These are phyloP conservation scores for Armadillidium nasatum DNA, from an alignment of 1,140 invertebrate genomes.

Conservation along the genomic window DNA sequence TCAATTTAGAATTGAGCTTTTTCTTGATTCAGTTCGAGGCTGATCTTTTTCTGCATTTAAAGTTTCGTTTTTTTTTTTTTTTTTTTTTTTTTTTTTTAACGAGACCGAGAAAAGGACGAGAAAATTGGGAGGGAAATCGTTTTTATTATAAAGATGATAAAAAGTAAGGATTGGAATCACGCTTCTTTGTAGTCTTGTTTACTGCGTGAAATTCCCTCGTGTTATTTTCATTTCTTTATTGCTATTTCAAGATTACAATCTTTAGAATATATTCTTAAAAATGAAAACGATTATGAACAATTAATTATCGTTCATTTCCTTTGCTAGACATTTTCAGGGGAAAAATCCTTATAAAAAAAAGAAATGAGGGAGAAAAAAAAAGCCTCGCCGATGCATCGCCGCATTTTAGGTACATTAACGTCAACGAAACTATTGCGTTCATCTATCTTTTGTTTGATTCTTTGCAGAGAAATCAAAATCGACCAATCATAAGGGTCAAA, in stretches of 20 bases:
- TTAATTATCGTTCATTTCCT: slow-evolving; percentile 13
- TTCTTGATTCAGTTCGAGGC: background rate
- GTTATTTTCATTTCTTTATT: slow-evolving; percentile 1
- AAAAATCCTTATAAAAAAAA: no score
- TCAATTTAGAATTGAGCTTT: background rate
- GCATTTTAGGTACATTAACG: slow-evolving; percentile 10
- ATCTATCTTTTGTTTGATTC: slow-evolving; percentile 5
- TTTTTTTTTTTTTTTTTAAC: background rate
- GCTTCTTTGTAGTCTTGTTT: background rate
- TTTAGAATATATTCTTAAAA: background rate
- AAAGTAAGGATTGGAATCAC: background rate
- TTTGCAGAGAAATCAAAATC: background rate
- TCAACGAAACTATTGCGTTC: slow-evolving; percentile 7
- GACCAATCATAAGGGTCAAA: background rate
- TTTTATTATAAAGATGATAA: background rate
- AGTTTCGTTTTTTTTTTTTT: background rate
- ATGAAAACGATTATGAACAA: slow-evolving; percentile 8
- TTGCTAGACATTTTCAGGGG: background rate
- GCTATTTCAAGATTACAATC: background rate
- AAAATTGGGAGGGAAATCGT: background rate
- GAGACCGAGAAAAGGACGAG: background rate
- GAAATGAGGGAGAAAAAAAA: background rate
- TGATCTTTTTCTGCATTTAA: background rate
- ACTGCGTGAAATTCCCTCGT: background rate
- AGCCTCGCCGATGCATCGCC: background rate